Percentiles rank a stretch among this genome's conserved stretches.
These are phyloP conservation scores for Neoscelio sp. DNA, from an alignment of 2,888 invertebrate genomes.

Conservation along the genomic window DNA sequence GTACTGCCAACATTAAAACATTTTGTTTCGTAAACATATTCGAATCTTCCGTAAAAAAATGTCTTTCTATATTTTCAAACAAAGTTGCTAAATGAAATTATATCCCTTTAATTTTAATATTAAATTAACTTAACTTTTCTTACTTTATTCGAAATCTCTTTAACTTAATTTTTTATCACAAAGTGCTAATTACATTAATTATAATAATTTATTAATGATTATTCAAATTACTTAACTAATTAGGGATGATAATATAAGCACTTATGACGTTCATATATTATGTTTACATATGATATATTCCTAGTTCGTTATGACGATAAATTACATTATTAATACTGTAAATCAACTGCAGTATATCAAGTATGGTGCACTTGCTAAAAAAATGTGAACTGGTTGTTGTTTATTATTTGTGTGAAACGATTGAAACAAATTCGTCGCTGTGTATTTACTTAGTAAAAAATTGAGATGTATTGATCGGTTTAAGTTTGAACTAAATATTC, in stretches of 20 bases:
- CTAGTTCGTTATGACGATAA: no score
- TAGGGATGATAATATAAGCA: constrained; percentile 24
- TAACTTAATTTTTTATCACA: no score
- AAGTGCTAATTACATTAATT: constrained; percentile 5
- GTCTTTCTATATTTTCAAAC: no score
- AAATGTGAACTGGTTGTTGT: background rate
- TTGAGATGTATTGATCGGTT: constrained; percentile 51
- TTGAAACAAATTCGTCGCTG: constrained; percentile 4
- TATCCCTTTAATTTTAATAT: no score
- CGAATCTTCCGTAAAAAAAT: no score
- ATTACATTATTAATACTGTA: no score
- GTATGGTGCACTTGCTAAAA: background rate
- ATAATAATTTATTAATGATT: constrained; percentile 10
- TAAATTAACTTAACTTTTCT: no score
- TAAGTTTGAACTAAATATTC: constrained; percentile 60
- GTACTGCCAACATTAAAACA: no score
- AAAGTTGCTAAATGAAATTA: no score
- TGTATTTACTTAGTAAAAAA: constrained; percentile 25
- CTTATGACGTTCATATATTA: constrained; percentile 8
- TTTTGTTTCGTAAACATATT: no score
- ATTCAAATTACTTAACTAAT: background rate
- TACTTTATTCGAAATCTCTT: no score
- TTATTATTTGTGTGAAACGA: background rate
- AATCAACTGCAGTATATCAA: constrained; percentile 2
- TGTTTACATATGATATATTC: no score